Evolutionary conservation across 2,113 vertebrate species (phyloP).

Genomic region (Triplophysa siluroides): DNA sequence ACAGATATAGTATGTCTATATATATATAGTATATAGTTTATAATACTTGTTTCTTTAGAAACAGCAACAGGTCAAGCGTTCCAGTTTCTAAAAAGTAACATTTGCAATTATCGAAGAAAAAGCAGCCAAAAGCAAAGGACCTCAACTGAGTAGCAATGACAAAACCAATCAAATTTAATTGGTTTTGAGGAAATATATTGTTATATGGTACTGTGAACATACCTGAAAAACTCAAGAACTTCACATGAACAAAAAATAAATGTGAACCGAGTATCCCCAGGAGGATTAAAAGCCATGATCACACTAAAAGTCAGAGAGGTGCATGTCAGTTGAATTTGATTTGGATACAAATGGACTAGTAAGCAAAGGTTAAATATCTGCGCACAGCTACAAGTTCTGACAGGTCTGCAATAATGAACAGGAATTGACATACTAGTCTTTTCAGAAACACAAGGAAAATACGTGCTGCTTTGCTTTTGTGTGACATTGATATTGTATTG

Average conservation of each 20-base stretch:
- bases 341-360: slow-evolving; percentile 15
- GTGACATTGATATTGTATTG: too few species aligned
- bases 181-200: not conserved
- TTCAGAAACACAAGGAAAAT: not conserved
- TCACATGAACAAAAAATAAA: not conserved
- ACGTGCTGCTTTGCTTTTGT: not conserved
- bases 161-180: not conserved
- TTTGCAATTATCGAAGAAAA: not conserved
- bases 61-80: not conserved
- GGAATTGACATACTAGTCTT: not conserved
- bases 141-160: not conserved
- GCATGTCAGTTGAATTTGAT: slow-evolving; percentile 20
- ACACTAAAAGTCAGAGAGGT: not conserved
- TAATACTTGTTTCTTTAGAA: not conserved
- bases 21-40: too few species aligned
- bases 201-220: not conserved
- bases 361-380: slow-evolving; percentile 38
- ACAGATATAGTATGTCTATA: too few species aligned
- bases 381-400: slow-evolving; percentile 9
- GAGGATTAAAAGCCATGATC: not conserved
- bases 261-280: not conserved
- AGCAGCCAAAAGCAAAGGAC: not conserved
- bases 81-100: not conserved
- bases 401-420: slow-evolving; percentile 21
- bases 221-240: not conserved